A percentile compares a stretch with the other conserved stretches of the same genome.
Evolutionary conservation across 2,113 vertebrate genomes (phyloP).

Genomic region (Penelope pileata): DNA sequence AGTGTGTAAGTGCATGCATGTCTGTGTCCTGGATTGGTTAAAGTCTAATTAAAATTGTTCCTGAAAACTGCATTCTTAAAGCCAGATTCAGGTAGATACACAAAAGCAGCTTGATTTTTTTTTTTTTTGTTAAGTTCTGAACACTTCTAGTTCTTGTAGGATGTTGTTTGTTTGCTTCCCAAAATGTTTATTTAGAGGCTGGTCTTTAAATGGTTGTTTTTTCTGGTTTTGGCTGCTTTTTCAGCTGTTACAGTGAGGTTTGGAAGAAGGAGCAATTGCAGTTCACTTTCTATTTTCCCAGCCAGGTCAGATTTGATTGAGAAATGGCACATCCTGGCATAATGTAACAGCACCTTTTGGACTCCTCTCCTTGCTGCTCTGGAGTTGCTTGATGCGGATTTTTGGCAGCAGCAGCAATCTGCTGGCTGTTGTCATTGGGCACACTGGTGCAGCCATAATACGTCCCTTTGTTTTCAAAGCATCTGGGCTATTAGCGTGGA

Average conservation of each 20-base stretch:
- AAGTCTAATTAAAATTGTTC: slow-evolving; percentile 9
- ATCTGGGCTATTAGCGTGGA: neutral
- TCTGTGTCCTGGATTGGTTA: slow-evolving; percentile 1
- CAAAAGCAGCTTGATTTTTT: neutral
- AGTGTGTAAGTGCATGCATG: rapidly evolving
- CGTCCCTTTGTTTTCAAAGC: neutral
- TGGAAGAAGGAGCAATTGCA: neutral
- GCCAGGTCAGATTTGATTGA: neutral
- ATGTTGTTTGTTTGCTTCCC: too few relatives aligned
- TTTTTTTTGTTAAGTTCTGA: neutral
- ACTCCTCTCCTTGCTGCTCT: neutral
- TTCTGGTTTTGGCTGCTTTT: neutral
- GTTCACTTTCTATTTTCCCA: neutral
- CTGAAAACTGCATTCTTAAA: neutral
- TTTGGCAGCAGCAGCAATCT: neutral
- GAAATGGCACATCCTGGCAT: neutral
- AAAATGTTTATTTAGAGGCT: neutral
- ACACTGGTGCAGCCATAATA: neutral
- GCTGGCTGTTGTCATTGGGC: neutral
- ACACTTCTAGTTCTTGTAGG: neutral
- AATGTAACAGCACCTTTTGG: neutral
- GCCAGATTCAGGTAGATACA: neutral
- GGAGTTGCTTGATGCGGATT: neutral
- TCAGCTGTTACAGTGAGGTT: neutral
- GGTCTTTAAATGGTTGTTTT: neutral